Evolutionary conservation across 2,113 vertebrate genomes (phyloP).

Genomic region (Himantopus leucocephalus): DNA sequence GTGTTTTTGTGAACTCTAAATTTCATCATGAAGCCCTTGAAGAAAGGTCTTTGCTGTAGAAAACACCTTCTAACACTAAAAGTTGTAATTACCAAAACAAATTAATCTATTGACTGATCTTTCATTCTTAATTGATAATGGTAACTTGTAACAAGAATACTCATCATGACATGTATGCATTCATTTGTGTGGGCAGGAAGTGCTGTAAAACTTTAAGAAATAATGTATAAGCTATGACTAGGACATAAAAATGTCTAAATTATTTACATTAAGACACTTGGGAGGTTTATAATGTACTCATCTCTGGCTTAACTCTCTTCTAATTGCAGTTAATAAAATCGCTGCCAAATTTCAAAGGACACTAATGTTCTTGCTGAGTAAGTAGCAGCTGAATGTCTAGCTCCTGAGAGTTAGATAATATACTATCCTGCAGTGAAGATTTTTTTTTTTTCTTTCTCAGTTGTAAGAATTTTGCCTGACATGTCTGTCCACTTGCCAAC

Average conservation of each 20-base stretch:
- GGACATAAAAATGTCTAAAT: not conserved
- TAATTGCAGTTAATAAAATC: not conserved
- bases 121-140: not conserved
- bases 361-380: not conserved
- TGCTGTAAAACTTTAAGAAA: not conserved
- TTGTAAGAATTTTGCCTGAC: not conserved
- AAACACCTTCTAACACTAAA: not conserved
- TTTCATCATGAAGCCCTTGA: not conserved
- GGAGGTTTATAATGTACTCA: not conserved
- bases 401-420: not conserved
- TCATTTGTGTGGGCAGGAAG: not conserved
- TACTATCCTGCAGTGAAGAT: not conserved
- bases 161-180: not conserved
- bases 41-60: not conserved
- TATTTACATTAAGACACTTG: not conserved
- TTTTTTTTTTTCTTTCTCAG: not conserved
- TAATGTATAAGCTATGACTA: not conserved
- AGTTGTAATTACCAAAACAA: not conserved
- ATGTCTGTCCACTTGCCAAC: not conserved
- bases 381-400: not conserved
- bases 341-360: not conserved
- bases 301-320: not conserved
- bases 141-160: not conserved
- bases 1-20: not conserved
- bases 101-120: not conserved